Percentiles rank a stretch among this genome's conserved stretches.
Evolutionary conservation across 2,113 vertebrate species (phyloP).

Genomic region (Sprattus sprattus): DNA sequence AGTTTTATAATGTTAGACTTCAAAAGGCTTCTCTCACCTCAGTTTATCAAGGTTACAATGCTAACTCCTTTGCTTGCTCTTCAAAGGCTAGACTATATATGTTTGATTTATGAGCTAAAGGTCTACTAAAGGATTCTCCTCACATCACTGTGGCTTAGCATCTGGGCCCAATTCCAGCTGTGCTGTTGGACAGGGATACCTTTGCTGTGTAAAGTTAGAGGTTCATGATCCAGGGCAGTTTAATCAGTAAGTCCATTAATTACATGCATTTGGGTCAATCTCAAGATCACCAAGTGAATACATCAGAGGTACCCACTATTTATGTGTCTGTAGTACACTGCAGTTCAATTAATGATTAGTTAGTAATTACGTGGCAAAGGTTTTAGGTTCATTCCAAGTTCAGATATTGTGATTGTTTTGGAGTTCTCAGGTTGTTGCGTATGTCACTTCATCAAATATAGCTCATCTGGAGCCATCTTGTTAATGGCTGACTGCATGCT

Average conservation of each 20-base stretch:
- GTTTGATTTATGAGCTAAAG: slow-evolving; percentile 3
- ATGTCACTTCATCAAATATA: neutral
- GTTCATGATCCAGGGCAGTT: neutral
- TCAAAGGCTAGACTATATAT: neutral
- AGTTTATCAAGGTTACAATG: slow-evolving; percentile 14
- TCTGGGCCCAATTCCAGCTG: neutral
- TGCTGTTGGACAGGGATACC: neutral
- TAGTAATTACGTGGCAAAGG: neutral
- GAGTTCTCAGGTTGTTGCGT: neutral
- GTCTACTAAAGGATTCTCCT: neutral
- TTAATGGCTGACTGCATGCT: no score
- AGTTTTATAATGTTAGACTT: neutral
- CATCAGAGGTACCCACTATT: no score
- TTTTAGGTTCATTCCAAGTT: neutral
- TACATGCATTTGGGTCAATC: neutral
- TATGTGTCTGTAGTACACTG: neutral
- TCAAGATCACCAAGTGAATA: neutral
- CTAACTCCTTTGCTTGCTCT: neutral
- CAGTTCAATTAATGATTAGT: neutral
- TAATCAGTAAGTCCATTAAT: neutral
- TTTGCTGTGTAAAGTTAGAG: neutral
- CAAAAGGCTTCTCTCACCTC: neutral
- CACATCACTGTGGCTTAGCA: neutral
- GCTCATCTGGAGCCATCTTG: no score
- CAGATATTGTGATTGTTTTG: neutral